Evolutionary conservation across 2,888 invertebrate species (phyloP), one percentile per base, ranked within the genome.

Genomic region (Scaeva pyrastri): DNA sequence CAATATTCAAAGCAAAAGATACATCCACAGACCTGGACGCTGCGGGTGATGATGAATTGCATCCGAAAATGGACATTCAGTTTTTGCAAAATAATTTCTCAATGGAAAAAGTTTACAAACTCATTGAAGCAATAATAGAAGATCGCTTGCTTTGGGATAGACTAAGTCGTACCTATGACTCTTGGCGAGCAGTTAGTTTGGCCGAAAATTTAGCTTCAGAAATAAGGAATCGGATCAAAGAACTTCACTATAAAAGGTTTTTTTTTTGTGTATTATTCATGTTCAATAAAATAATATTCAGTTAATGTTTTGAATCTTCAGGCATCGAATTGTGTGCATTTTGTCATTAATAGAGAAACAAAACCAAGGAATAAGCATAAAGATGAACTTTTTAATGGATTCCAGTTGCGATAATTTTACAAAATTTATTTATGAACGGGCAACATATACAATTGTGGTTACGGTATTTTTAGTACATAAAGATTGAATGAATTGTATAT

Each of bases 121-220:
- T 92, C 31, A 90, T 92, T 23, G 91, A 91, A 87, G 77, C 89
- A 66, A 90, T 90, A 70, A 91, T 92, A 48, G 92, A 92, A 64
- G 92, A 92, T 73, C 90, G 92, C 70, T 88, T 92, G 78, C 89
- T 91, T 21, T 92, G 92, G 92, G 93, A 92, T 89, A 90, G 91
- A 4, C 90, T 91, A 36, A 92, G 91, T 82, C 91, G 92, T 73
- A 91, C 90, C n/a, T 92, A 91, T 68, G 93, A 92, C 84, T 91
- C 92, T 2, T 92, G 92, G 92, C 91, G 92, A 11, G 91, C 91
- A 1, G 88, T 91, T 4, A 90, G 91, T 81, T 88, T 92, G 88
- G 91, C 89, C n/a, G 91, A 92, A 87, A 89, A 89, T 73, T 87
- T 92, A 66, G 90, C 91, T 10, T 88, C 89, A 0, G 91, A 92